A percentile compares a stretch with the other conserved stretches of the same genome.
These are phyloP conservation scores for Lordiphosa stackelbergi DNA, from an alignment of 1,140 invertebrate species.

Conservation along the genomic window DNA sequence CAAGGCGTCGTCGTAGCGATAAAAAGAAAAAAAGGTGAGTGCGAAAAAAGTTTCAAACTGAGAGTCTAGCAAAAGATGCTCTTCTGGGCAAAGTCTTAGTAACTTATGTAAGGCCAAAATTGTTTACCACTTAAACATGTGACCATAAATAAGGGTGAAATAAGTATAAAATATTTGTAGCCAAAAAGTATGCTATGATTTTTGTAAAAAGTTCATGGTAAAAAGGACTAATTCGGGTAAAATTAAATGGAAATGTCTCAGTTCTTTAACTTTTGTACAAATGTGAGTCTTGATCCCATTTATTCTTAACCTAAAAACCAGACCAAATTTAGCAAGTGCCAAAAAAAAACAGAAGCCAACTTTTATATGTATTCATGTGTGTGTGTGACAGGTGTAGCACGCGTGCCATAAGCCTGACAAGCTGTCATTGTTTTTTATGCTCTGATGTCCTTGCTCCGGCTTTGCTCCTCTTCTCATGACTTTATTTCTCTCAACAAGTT, in stretches of 20 bases:
- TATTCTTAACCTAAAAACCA: background rate
- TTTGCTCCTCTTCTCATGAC: conserved; percentile 8
- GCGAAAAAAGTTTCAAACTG: conserved; percentile 9
- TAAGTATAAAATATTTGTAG: too few species aligned
- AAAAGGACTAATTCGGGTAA: too few species aligned
- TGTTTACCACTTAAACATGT: too few species aligned
- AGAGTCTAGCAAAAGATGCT: background rate
- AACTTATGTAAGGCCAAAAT: too few species aligned
- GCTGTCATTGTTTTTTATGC: conserved; percentile 60
- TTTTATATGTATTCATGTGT: conserved; percentile 27
- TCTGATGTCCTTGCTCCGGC: background rate
- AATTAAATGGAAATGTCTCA: too few species aligned
- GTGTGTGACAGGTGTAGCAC: conserved; percentile 26
- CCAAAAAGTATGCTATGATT: too few species aligned
- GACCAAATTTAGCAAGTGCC: background rate
- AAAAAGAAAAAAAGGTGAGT: conserved; percentile 29
- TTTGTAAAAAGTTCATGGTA: too few species aligned
- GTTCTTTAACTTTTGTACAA: too few species aligned
- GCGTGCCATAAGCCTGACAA: conserved; percentile 56
- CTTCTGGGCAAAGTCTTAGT: conserved; percentile 15
- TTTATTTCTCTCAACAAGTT: conserved; percentile 53
- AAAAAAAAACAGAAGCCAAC: conserved; percentile 37
- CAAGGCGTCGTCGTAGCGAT: conserved; percentile 31
- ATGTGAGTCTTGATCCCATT: conserved; percentile 18
- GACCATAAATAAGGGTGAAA: too few species aligned